These are phyloP conservation scores for Hippoglossus stenolepis DNA, from an alignment of 2,113 vertebrate genomes.

Conservation along the genomic window DNA sequence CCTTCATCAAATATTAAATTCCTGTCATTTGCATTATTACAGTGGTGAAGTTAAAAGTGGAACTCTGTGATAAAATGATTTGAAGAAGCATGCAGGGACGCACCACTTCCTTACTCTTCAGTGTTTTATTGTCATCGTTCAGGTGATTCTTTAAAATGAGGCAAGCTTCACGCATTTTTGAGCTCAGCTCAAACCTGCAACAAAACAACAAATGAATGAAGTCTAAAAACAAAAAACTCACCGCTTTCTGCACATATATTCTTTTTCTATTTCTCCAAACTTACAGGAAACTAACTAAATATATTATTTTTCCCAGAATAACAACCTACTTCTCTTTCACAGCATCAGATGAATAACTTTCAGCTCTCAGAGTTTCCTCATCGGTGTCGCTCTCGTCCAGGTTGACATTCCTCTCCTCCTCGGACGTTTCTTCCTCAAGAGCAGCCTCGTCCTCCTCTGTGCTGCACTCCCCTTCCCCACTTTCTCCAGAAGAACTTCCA, in stretches of 20 bases:
- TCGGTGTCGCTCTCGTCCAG: slow-evolving; percentile 72
- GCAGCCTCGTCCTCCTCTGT: slow-evolving; percentile 82
- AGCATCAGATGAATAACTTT: slow-evolving; percentile 51
- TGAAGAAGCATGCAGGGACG: slow-evolving; percentile 64
- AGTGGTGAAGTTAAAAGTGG: neutral
- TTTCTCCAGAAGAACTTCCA: slow-evolving; percentile 82
- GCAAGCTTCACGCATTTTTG: slow-evolving; percentile 93
- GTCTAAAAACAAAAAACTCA: neutral
- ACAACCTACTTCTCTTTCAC: slow-evolving; percentile 89
- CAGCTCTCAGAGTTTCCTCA: slow-evolving; percentile 45
- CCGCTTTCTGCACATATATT: neutral
- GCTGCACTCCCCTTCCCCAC: slow-evolving; percentile 83
- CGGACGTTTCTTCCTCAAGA: slow-evolving; percentile 83
- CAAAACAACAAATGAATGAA: neutral
- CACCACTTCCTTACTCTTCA: slow-evolving; percentile 90
- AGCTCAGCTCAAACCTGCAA: slow-evolving; percentile 90
- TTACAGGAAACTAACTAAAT: neutral
- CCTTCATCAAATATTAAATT: neutral
- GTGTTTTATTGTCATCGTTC: slow-evolving; percentile 79
- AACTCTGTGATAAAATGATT: slow-evolving; percentile 6
- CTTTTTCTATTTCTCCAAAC: too few species aligned
- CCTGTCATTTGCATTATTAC: neutral
- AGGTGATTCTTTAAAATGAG: slow-evolving; percentile 89
- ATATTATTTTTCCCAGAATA: neutral
- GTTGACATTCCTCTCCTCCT: slow-evolving; percentile 83